These are phyloP conservation scores for Lucifuga dentata DNA, from an alignment of 2,113 vertebrate species.

Conservation along the genomic window DNA sequence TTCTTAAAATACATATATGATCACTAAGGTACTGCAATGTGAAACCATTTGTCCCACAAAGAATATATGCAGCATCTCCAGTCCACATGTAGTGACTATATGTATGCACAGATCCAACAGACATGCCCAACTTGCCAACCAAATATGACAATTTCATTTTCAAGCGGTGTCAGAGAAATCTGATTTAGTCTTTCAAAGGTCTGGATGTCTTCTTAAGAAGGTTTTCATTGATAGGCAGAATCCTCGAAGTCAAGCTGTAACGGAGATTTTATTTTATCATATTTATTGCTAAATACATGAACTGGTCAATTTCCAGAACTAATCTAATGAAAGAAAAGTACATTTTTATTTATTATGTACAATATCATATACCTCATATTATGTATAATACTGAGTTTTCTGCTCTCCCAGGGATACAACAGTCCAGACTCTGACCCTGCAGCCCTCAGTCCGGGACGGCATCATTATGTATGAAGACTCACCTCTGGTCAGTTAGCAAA, in stretches of 20 bases:
- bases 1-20: too few species aligned
- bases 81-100: too few species aligned
- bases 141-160: not conserved
- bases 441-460: constrained; percentile 94
- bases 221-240: not conserved
- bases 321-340: not conserved
- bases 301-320: too few species aligned
- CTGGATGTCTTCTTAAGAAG: not conserved
- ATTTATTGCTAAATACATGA: not conserved
- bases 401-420: constrained; percentile 90
- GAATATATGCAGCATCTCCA: too few species aligned
- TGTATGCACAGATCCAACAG: too few species aligned
- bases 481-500: constrained; percentile 82
- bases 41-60: too few species aligned
- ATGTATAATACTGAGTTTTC: not conserved
- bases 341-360: too few species aligned
- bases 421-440: constrained; percentile 94
- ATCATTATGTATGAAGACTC: constrained; percentile 96
- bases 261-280: not conserved
- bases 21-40: too few species aligned
- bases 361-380: not conserved
- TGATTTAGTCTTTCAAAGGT: too few species aligned
- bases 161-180: too few species aligned
- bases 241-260: not conserved
- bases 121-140: too few species aligned